Conservation (phyloP, 2,888 invertebrate genomes). For the Lepas anatifera region DNA sequence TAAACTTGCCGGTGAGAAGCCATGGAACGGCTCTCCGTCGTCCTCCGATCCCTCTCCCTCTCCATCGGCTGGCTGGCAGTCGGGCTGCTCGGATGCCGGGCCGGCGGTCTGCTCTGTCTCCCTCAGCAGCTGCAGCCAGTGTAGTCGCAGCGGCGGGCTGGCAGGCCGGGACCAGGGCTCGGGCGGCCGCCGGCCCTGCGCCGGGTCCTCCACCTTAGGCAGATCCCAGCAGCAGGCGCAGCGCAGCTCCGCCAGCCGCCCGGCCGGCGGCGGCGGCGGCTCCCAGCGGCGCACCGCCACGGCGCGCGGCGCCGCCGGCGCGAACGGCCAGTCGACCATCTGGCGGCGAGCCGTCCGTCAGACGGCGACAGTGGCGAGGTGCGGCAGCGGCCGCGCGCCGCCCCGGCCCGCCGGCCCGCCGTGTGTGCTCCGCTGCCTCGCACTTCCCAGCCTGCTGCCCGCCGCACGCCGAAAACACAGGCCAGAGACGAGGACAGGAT, state of each 20-base stretch:
- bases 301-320: conserved; percentile 2
- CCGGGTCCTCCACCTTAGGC: conserved; percentile 8
- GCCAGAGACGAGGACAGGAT: background rate
- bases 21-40: background rate
- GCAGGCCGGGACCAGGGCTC: background rate
- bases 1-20: background rate
- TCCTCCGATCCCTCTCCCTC: background rate
- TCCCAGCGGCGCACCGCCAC: background rate
- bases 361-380: background rate
- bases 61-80: background rate
- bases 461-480: background rate
- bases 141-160: background rate
- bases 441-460: background rate
- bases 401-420: background rate
- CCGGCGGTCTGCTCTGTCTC: background rate
- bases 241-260: background rate
- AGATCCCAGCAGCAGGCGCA: background rate
- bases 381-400: background rate
- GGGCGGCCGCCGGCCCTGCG: background rate
- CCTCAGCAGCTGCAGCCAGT: background rate
- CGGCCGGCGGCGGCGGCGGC: background rate
- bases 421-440: background rate
- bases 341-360: background rate
- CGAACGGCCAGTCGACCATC: conserved; percentile 6
- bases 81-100: background rate